These are phyloP conservation scores for Anhinga anhinga DNA, from an alignment of 2,113 vertebrate species.

Conservation along the genomic window DNA sequence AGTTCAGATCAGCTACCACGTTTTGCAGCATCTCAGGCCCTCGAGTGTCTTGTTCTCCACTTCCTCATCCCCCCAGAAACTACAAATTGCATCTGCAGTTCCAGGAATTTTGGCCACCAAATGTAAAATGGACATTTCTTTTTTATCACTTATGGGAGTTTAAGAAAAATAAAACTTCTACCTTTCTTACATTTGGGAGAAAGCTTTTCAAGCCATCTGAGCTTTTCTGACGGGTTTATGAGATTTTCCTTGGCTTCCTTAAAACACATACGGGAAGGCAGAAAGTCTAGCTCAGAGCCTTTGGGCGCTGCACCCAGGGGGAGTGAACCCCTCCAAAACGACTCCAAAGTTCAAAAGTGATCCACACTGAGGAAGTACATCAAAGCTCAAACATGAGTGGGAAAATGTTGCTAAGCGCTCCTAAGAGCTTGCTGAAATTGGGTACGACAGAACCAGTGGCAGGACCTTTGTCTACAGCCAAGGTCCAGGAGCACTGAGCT, in stretches of 20 bases:
- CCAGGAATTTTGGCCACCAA: background rate
- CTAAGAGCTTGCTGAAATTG: background rate
- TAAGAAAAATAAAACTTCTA: background rate
- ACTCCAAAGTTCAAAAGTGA: background rate
- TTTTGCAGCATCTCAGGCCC: background rate
- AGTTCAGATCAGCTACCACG: too few species aligned
- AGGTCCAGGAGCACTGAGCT: background rate
- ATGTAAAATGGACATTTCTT: background rate
- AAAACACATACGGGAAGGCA: background rate
- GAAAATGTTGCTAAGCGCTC: background rate
- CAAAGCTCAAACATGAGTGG: background rate
- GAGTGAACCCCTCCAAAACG: accelerated
- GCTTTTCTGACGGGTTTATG: background rate
- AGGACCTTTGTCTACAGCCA: background rate
- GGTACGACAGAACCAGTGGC: background rate
- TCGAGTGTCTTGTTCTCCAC: background rate
- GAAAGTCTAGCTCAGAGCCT: background rate
- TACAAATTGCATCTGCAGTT: background rate
- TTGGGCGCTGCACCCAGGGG: background rate
- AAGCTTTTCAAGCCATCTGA: background rate
- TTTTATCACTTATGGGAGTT: background rate
- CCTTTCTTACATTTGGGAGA: background rate
- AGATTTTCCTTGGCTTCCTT: background rate
- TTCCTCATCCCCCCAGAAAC: background rate
- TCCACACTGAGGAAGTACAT: accelerated